Conservation (phyloP, 2,888 invertebrate genomes). For the Caradrina clavipalpis region DNA sequence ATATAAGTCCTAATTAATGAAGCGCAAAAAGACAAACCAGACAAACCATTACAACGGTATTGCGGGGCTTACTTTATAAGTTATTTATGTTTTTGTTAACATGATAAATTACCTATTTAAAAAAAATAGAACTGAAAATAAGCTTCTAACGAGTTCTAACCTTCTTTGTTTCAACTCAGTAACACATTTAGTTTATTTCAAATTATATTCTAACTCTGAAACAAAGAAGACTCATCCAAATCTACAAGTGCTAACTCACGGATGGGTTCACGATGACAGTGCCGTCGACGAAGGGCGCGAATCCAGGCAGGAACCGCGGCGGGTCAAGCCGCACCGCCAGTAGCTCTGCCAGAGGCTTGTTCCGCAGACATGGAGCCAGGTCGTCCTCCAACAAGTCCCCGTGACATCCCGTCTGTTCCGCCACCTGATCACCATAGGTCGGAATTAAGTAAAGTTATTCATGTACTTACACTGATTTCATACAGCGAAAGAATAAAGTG, state of each 20-base stretch:
- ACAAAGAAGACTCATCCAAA: neutral
- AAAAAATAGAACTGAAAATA: neutral
- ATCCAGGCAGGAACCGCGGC: conserved; percentile 96
- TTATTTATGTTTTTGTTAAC: no score
- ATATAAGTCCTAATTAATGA: no score
- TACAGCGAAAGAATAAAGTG: no score
- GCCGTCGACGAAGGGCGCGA: conserved; percentile 98
- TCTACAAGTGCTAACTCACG: conserved; percentile 79
- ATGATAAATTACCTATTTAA: no score
- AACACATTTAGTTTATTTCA: neutral
- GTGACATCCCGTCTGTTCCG: conserved; percentile 96
- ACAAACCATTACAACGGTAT: no score
- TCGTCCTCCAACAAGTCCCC: conserved; percentile 96
- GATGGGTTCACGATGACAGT: conserved; percentile 94
- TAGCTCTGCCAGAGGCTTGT: conserved; percentile 94
- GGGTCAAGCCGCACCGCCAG: conserved; percentile 94
- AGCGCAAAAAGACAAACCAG: no score
- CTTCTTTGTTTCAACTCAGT: neutral
- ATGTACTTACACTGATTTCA: no score
- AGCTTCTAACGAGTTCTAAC: no score
- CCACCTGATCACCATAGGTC: no score
- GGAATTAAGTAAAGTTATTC: no score
- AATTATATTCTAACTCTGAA: neutral
- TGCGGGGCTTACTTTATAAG: no score
- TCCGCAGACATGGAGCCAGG: conserved; percentile 95